Conservation (phyloP, 1,140 invertebrate genomes). For the Hycleus cichorii region DNA sequence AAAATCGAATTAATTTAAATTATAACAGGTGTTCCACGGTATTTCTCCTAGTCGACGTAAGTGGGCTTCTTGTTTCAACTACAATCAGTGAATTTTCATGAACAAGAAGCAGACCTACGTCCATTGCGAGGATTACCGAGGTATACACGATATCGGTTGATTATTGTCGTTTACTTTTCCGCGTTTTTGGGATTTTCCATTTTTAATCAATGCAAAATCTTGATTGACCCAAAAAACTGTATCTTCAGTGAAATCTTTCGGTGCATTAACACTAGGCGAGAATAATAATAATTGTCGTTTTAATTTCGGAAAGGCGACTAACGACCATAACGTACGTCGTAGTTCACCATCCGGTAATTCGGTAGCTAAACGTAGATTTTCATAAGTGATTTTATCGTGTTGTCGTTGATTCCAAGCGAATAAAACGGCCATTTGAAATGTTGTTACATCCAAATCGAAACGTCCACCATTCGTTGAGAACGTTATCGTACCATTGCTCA, state of each 20-base stretch:
- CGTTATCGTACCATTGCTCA: slow-evolving; percentile 98
- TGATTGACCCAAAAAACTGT: slow-evolving; percentile 96
- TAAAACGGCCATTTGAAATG: slow-evolving; percentile 99
- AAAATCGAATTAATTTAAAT: not conserved
- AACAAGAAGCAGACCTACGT: too few species aligned
- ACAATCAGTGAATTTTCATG: too few species aligned
- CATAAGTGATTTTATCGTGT: slow-evolving; percentile 85
- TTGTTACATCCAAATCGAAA: slow-evolving; percentile 97
- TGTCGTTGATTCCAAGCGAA: slow-evolving; percentile 98
- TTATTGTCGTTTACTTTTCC: slow-evolving; percentile 64
- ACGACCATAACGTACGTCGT: slow-evolving; percentile 91
- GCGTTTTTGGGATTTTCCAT: slow-evolving; percentile 86
- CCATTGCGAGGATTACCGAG: too few species aligned
- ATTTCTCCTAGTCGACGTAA: too few species aligned
- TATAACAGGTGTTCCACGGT: too few species aligned
- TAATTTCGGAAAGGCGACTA: slow-evolving; percentile 95
- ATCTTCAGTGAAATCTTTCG: slow-evolving; percentile 91
- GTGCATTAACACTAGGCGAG: slow-evolving; percentile 67
- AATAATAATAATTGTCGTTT: slow-evolving; percentile 86
- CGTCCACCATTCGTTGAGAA: slow-evolving; percentile 89
- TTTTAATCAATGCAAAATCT: slow-evolving; percentile 87
- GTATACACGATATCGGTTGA: not conserved
- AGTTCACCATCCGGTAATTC: slow-evolving; percentile 93
- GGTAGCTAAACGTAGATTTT: slow-evolving; percentile 91
- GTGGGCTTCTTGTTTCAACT: too few species aligned